Evolutionary conservation across 2,888 invertebrate species (phyloP).

Genomic region (Lithosia quadra): DNA sequence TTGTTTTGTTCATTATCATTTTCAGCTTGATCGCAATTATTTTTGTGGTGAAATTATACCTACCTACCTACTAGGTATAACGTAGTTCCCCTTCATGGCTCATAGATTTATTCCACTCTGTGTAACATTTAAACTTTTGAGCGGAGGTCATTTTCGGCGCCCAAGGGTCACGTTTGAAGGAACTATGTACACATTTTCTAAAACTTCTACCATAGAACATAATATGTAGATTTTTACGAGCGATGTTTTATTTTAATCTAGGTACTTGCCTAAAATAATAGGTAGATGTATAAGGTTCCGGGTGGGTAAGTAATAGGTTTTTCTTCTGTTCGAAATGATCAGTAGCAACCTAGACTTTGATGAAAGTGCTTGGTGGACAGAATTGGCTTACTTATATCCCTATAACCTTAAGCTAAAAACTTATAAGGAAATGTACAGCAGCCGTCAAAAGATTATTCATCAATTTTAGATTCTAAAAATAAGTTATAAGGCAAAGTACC

Average conservation of each 20-base stretch:
- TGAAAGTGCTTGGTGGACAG: not conserved
- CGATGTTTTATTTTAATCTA: not conserved
- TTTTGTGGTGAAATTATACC: not conserved
- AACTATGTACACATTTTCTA: not conserved
- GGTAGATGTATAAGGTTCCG: not conserved
- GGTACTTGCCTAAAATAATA: not conserved
- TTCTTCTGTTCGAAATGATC: not conserved
- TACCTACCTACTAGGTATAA: no score
- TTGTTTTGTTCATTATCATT: no score
- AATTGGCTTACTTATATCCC: no score
- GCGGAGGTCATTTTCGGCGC: not conserved
- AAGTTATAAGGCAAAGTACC: no score
- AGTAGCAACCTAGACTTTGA: not conserved
- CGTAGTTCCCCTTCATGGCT: not conserved
- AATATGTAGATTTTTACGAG: not conserved
- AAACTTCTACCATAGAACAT: not conserved
- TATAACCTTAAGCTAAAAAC: no score
- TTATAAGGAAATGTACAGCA: no score
- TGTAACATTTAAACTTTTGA: not conserved
- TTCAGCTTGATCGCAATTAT: not conserved
- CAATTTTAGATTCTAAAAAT: no score
- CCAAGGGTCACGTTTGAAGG: conserved; percentile 1
- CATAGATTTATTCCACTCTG: conserved; percentile 1
- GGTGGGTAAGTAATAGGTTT: not conserved
- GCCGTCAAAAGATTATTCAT: no score